Percentiles rank a stretch among this genome's conserved stretches.
phyloP scores from a whole-genome alignment of 2,113 vertebrate species.

The Cisticola juncidis region DNA sequence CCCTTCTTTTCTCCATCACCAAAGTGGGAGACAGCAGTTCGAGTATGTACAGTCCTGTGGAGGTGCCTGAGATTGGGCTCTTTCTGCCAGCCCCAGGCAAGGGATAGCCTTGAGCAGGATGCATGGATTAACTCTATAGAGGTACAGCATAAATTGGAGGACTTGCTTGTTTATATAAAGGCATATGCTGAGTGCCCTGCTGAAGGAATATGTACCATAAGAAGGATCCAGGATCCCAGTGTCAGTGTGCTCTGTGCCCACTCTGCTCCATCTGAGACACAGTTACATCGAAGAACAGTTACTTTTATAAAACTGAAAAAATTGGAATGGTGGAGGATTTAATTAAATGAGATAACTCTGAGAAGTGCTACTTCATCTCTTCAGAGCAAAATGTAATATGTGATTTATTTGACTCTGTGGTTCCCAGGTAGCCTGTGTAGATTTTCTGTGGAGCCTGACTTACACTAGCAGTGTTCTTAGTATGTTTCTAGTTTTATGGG shows the following conservation, averaged over 20 bases:
- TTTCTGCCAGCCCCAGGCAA: not conserved
- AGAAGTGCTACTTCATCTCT: not conserved
- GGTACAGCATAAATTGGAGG: not conserved
- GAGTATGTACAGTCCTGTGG: not conserved
- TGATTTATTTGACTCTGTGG: not conserved
- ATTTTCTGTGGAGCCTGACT: not conserved
- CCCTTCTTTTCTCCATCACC: not conserved
- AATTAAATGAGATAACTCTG: not conserved
- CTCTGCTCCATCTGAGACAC: not conserved
- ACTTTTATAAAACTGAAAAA: not conserved
- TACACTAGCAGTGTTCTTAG: not conserved
- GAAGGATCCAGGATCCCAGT: not conserved
- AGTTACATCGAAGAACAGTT: not conserved
- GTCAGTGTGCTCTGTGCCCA: not conserved
- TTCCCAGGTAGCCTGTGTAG: not conserved
- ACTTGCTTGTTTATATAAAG: not conserved
- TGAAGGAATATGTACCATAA: not conserved
- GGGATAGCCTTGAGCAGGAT: not conserved
- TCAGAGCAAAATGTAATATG: not conserved
- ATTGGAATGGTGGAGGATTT: not conserved
- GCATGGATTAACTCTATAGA: not conserved
- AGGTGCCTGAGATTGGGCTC: not conserved
- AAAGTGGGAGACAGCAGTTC: not conserved
- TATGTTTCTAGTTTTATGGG: not conserved
- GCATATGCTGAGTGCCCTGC: not conserved